Conservation (phyloP, 2,113 vertebrate genomes). For the Nettapus auritus region DNA sequence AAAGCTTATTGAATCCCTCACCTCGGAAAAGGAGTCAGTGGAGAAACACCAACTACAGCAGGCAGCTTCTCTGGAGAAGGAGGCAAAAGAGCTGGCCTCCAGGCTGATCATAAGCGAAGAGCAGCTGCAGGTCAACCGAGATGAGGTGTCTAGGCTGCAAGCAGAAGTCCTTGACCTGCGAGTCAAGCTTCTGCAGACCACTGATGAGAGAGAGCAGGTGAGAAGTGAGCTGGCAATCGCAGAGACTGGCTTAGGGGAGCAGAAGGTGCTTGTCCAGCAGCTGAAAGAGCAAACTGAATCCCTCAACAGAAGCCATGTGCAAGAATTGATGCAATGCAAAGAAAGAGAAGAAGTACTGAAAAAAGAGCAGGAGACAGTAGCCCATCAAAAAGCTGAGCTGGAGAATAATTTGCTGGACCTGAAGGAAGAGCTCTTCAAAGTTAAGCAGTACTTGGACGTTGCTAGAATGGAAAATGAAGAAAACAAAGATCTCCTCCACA, state of each 20-base stretch:
- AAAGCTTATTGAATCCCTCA: constrained; percentile 59
- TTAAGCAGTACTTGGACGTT: constrained; percentile 72
- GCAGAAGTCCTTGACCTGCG: constrained; percentile 80
- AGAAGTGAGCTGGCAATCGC: constrained; percentile 81
- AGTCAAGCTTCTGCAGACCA: constrained; percentile 76
- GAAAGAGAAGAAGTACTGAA: constrained; percentile 79
- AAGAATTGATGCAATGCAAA: constrained; percentile 82
- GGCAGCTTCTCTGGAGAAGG: neutral
- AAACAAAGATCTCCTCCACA: constrained; percentile 84
- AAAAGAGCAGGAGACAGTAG: constrained; percentile 73
- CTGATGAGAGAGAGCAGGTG: constrained; percentile 78
- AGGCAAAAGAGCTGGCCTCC: constrained; percentile 70
- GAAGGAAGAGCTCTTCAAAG: constrained; percentile 78
- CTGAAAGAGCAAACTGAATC: constrained; percentile 87
- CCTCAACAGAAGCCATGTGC: constrained; percentile 85
- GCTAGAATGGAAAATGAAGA: constrained; percentile 82
- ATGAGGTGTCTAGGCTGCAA: constrained; percentile 80
- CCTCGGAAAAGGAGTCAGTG: constrained; percentile 70
- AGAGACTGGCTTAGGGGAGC: constrained; percentile 78
- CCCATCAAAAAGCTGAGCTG: constrained; percentile 67
- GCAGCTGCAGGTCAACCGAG: constrained; percentile 80
- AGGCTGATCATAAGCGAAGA: constrained; percentile 80
- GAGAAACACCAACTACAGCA: constrained; percentile 75
- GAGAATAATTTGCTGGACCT: constrained; percentile 72
- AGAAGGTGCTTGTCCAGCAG: constrained; percentile 80